Conservation (phyloP, 2,888 invertebrate species). For the Caenorhabditis imperialis region DNA sequence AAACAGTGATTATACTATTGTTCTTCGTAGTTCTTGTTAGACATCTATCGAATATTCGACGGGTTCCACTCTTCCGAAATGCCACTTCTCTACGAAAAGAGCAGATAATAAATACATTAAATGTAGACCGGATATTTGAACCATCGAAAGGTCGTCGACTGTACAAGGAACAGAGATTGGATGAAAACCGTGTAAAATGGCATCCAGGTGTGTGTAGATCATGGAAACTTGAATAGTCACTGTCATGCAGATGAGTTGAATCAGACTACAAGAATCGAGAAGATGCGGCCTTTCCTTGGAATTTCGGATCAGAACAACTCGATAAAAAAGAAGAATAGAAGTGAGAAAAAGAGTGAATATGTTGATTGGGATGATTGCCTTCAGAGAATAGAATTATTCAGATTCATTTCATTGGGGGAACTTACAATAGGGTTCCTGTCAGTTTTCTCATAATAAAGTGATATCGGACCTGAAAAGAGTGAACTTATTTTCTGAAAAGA, state of each 20-base stretch:
- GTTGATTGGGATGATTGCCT: slow-evolving; percentile 4
- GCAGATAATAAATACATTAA: slow-evolving; percentile 1
- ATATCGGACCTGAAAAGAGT: neutral
- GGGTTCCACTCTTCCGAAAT: too few relatives aligned
- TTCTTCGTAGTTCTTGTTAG: too few relatives aligned
- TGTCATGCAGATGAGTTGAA: slow-evolving; percentile 6
- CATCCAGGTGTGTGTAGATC: slow-evolving; percentile 1
- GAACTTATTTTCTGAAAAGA: neutral
- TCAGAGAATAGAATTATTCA: neutral
- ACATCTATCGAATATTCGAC: too few relatives aligned
- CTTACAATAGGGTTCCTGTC: slow-evolving; percentile 8
- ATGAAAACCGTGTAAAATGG: neutral
- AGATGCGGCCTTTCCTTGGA: neutral
- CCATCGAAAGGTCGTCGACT: neutral
- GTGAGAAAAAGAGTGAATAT: slow-evolving; percentile 1
- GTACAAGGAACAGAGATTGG: neutral
- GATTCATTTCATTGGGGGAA: neutral
- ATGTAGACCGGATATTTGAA: neutral
- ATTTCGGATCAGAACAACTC: neutral
- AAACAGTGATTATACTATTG: too few relatives aligned
- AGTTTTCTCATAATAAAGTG: neutral
- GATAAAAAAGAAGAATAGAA: slow-evolving; percentile 4
- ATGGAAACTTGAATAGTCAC: slow-evolving; percentile 5
- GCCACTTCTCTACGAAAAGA: slow-evolving; percentile 11
- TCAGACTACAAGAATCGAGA: slow-evolving; percentile 5